Evolutionary conservation across 2,888 invertebrate genomes (phyloP).

Genomic region (Caenorhabditis plicata): DNA sequence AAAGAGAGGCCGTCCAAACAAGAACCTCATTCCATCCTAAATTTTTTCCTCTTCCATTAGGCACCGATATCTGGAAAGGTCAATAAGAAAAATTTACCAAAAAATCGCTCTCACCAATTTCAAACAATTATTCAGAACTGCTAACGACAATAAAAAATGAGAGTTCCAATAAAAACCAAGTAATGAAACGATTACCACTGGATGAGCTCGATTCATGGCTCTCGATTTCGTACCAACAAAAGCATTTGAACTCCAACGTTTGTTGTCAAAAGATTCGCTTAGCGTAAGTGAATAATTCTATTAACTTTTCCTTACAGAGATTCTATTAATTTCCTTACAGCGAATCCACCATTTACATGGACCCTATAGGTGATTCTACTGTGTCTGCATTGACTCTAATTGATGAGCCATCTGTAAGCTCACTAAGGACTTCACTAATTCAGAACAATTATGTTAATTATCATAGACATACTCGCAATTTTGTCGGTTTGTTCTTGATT

Average conservation of each 20-base stretch:
- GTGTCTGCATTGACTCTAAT: slow-evolving; percentile 52
- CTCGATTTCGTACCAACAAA: slow-evolving; percentile 45
- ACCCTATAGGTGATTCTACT: slow-evolving; percentile 50
- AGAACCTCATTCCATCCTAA: too few relatives aligned
- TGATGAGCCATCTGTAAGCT: slow-evolving; percentile 46
- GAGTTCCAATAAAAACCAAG: too few relatives aligned
- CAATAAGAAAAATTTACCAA: too few relatives aligned
- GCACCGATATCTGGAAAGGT: too few relatives aligned
- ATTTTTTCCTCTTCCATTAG: too few relatives aligned
- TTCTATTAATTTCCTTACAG: slow-evolving; percentile 22
- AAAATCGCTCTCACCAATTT: too few relatives aligned
- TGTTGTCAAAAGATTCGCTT: slow-evolving; percentile 53
- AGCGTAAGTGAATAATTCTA: slow-evolving; percentile 33
- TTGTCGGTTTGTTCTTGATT: slow-evolving; percentile 42
- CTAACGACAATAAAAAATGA: neutral
- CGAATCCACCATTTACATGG: slow-evolving; percentile 44
- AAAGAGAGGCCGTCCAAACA: too few relatives aligned
- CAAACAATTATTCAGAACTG: too few relatives aligned
- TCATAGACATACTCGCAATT: slow-evolving; percentile 56
- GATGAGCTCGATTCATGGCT: slow-evolving; percentile 56
- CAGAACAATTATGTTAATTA: slow-evolving; percentile 47
- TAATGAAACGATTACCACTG: slow-evolving; percentile 37
- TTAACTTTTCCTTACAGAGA: neutral
- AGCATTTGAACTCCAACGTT: slow-evolving; percentile 34
- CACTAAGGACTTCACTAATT: slow-evolving; percentile 39